Evolutionary conservation across 2,113 vertebrate genomes (phyloP).

Genomic region (Leiothrix lutea): DNA sequence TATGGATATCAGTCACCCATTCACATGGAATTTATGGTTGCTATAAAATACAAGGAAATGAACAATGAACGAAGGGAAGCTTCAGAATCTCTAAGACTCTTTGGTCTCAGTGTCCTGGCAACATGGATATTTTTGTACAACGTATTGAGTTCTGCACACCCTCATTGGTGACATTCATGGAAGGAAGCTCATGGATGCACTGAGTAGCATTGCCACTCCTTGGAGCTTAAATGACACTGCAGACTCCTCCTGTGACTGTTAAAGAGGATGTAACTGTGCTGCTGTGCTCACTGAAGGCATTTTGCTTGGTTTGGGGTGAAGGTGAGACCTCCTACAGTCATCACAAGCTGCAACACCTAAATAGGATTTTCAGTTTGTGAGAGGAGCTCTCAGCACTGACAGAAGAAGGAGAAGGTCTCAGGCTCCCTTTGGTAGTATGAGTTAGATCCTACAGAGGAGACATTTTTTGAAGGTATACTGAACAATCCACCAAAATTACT

Average conservation of each 20-base stretch:
- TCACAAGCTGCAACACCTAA: background rate
- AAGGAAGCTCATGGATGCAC: background rate
- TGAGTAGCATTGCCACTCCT: background rate
- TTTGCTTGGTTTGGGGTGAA: background rate
- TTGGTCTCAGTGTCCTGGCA: background rate
- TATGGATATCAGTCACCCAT: background rate
- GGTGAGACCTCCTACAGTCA: background rate
- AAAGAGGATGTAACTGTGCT: background rate
- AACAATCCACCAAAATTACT: background rate
- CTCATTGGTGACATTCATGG: accelerated
- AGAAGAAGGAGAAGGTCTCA: background rate
- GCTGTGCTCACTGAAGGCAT: background rate
- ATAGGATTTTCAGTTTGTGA: background rate
- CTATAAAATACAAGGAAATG: background rate
- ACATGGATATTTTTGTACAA: background rate
- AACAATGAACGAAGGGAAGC: background rate
- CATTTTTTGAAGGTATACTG: background rate
- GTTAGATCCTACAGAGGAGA: background rate
- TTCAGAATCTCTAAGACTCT: background rate
- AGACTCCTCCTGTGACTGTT: background rate
- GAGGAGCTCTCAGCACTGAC: background rate
- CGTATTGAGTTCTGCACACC: background rate
- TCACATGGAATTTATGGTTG: background rate
- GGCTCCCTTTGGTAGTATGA: background rate
- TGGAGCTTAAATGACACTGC: background rate